Evolutionary conservation across 1,140 invertebrate genomes (phyloP).

Genomic region (Drosophila kurseongensis): DNA sequence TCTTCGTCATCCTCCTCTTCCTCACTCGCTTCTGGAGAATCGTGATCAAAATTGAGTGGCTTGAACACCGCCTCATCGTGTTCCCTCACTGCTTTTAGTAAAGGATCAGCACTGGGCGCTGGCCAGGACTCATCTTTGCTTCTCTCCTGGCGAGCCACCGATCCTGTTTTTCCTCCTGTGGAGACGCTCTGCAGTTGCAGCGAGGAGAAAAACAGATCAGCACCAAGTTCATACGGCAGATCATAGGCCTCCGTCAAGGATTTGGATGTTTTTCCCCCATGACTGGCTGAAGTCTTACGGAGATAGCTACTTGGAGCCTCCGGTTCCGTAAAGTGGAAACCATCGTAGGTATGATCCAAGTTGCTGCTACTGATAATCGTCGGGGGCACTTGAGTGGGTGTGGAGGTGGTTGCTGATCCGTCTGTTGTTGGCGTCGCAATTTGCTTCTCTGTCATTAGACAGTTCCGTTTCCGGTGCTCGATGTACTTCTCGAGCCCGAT

Average conservation of each 20-base stretch:
- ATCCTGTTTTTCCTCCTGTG: slow-evolving; percentile 83
- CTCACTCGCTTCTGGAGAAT: slow-evolving; percentile 76
- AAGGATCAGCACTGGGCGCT: slow-evolving; percentile 83
- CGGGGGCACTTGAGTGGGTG: slow-evolving; percentile 30
- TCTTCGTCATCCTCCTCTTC: slow-evolving; percentile 85
- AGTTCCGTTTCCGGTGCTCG: slow-evolving; percentile 89
- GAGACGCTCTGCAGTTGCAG: slow-evolving; percentile 92
- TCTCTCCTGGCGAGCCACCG: slow-evolving; percentile 19
- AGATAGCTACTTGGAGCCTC: slow-evolving; percentile 81
- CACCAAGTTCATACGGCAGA: slow-evolving; percentile 87
- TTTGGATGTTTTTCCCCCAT: slow-evolving; percentile 75
- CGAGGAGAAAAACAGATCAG: slow-evolving; percentile 94
- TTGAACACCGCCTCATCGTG: slow-evolving; percentile 81
- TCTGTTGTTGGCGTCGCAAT: slow-evolving; percentile 1
- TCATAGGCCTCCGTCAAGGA: slow-evolving; percentile 72
- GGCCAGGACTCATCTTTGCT: slow-evolving; percentile 52
- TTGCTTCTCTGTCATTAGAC: slow-evolving; percentile 82
- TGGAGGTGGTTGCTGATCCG: slow-evolving; percentile 5
- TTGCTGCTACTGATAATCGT: slow-evolving; percentile 61
- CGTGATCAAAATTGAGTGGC: slow-evolving; percentile 80
- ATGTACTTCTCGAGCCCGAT: slow-evolving; percentile 93
- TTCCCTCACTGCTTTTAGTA: slow-evolving; percentile 87
- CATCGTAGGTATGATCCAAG: slow-evolving; percentile 64
- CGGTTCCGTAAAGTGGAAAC: slow-evolving; percentile 81
- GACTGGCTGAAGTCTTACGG: slow-evolving; percentile 57